Evolutionary conservation across 1,140 invertebrate species (phyloP).

Genomic region (Theocolax elegans): DNA sequence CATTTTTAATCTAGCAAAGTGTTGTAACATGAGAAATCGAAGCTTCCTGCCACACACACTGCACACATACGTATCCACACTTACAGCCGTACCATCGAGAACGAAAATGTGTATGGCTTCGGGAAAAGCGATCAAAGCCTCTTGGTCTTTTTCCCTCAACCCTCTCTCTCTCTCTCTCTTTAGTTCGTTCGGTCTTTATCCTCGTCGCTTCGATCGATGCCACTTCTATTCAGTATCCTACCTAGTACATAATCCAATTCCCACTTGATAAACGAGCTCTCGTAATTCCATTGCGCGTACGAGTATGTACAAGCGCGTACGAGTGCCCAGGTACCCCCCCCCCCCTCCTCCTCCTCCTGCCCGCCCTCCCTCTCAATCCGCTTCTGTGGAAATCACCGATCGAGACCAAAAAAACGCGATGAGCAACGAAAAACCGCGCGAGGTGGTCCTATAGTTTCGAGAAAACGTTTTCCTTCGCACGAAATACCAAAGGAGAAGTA

Average conservation of each 20-base stretch:
- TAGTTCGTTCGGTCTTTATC: background rate
- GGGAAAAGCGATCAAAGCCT: conserved; percentile 25
- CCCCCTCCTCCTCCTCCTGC: too few relatives aligned
- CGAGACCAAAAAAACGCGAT: conserved; percentile 36
- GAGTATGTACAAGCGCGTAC: conserved; percentile 24
- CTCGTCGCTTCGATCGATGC: conserved; percentile 35
- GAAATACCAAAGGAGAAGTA: conserved; percentile 33
- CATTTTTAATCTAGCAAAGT: conserved; percentile 33
- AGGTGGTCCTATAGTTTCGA: background rate
- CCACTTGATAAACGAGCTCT: conserved; percentile 48
- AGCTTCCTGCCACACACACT: background rate
- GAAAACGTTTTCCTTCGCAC: background rate
- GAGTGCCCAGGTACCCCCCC: background rate
- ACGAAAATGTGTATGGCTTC: background rate
- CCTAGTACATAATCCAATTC: conserved; percentile 46
- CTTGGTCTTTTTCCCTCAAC: conserved; percentile 5
- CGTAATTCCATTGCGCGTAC: conserved; percentile 41
- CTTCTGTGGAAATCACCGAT: conserved; percentile 39
- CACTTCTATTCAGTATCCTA: conserved; percentile 44
- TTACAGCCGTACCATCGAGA: background rate
- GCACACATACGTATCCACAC: background rate
- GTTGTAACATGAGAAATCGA: conserved; percentile 14
- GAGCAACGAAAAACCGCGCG: background rate
- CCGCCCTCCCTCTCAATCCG: too few relatives aligned
- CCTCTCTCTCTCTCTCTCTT: background rate